A percentile compares a stretch with the other conserved stretches of the same genome.
phyloP scores from a whole-genome alignment of 2,888 invertebrate genomes.

The Andricus quercusramuli region DNA sequence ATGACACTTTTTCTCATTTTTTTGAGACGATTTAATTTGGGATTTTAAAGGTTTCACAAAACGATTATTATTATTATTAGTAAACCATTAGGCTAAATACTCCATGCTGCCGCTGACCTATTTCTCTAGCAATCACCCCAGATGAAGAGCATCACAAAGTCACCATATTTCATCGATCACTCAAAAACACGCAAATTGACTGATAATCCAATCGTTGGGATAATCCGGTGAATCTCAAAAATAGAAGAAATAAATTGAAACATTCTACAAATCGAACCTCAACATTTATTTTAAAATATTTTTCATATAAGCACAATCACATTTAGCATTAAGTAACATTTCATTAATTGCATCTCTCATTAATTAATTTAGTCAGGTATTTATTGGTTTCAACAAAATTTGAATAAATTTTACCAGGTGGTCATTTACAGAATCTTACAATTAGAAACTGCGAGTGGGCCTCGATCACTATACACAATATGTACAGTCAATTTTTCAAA shows the following conservation, averaged over 20 bases:
- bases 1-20: no score
- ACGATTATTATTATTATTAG: no score
- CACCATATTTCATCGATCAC: no score
- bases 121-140: no score
- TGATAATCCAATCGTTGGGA: no score
- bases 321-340: conserved; percentile 10
- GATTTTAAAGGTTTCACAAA: no score
- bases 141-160: no score
- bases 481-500: background rate
- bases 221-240: no score
- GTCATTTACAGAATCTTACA: background rate
- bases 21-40: no score
- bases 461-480: background rate
- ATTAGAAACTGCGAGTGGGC: background rate
- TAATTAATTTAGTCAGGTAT: background rate
- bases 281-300: conserved; percentile 17
- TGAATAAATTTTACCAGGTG: background rate
- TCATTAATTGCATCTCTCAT: background rate
- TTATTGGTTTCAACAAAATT: background rate
- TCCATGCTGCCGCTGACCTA: no score
- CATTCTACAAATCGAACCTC: background rate
- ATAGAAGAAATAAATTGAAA: background rate
- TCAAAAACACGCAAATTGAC: no score
- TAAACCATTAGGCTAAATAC: no score
- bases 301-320: conserved; percentile 24